phyloP scores from a whole-genome alignment of 2,113 vertebrate species.

The Typhlomys cinereus region DNA sequence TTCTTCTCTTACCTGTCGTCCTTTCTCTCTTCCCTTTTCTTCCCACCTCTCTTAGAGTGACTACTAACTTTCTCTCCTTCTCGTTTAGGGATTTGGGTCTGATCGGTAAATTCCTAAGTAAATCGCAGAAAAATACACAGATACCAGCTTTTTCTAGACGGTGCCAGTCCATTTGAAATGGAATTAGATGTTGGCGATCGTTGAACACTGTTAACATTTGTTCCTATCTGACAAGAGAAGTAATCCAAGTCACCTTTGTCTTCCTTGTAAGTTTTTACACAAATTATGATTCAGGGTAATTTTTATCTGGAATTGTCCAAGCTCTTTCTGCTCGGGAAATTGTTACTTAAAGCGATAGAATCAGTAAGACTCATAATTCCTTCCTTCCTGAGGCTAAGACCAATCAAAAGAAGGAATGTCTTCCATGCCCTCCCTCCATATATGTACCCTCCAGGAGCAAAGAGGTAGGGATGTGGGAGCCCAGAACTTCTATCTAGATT shows the following conservation, averaged over 20 bases:
- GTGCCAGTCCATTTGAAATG: background rate
- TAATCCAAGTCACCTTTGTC: background rate
- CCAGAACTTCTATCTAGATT: background rate
- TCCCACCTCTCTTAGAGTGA: background rate
- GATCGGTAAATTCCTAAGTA: background rate
- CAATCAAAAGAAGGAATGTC: constrained; percentile 48
- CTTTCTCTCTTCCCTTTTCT: background rate
- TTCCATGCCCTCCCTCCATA: too few relatives aligned
- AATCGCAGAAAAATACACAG: background rate
- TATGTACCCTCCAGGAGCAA: too few relatives aligned
- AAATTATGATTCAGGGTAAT: background rate
- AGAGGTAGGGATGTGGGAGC: too few relatives aligned
- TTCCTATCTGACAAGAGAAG: background rate
- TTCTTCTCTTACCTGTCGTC: background rate
- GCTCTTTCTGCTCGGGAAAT: background rate
- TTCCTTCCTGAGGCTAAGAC: background rate
- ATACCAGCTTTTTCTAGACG: background rate
- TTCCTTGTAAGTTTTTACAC: background rate
- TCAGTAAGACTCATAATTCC: background rate
- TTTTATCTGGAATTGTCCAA: constrained; percentile 8
- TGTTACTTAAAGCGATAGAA: background rate
- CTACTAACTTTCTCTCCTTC: background rate
- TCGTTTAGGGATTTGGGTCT: background rate
- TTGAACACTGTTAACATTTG: background rate
- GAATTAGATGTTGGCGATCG: background rate